A percentile compares a stretch with the other conserved stretches of the same genome.
Evolutionary conservation across 1,140 invertebrate species (phyloP).

Genomic region (Uloborus diversus): DNA sequence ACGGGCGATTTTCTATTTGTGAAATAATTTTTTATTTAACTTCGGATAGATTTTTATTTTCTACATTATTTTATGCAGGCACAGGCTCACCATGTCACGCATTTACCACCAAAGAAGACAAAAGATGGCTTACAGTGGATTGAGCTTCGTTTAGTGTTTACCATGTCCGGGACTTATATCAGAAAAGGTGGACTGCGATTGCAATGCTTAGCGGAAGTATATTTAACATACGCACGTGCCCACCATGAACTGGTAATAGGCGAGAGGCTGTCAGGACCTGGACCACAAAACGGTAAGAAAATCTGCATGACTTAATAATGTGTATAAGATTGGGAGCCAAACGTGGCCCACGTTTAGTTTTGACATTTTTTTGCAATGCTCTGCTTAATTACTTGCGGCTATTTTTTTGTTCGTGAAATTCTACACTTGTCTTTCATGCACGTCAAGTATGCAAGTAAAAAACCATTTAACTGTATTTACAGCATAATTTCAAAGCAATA

Average conservation of each 20-base stretch:
- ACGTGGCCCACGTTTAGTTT: no score
- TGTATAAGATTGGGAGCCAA: no score
- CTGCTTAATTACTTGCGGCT: no score
- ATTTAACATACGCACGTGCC: slow-evolving; percentile 32
- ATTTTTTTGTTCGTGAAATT: no score
- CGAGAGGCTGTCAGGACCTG: slow-evolving; percentile 48
- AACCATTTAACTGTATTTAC: no score
- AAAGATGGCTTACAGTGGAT: slow-evolving; percentile 52
- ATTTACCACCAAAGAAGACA: slow-evolving; percentile 31
- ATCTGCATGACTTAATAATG: no score
- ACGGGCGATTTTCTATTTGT: no score
- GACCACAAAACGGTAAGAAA: slow-evolving; percentile 43
- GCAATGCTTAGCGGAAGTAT: slow-evolving; percentile 44
- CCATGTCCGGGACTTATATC: slow-evolving; percentile 23
- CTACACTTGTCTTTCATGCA: no score
- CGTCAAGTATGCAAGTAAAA: no score
- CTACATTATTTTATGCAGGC: slow-evolving; percentile 5
- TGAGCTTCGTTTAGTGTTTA: slow-evolving; percentile 22
- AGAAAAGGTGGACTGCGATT: slow-evolving; percentile 27
- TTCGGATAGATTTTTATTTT: neutral
- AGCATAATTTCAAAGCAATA: no score
- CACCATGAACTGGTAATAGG: slow-evolving; percentile 45
- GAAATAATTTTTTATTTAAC: no score
- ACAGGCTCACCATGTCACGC: slow-evolving; percentile 25
- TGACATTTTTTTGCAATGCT: no score